Evolutionary conservation across 2,888 invertebrate species (phyloP), one percentile per base, ranked within the genome.

Genomic region (Campaea margaritaria): DNA sequence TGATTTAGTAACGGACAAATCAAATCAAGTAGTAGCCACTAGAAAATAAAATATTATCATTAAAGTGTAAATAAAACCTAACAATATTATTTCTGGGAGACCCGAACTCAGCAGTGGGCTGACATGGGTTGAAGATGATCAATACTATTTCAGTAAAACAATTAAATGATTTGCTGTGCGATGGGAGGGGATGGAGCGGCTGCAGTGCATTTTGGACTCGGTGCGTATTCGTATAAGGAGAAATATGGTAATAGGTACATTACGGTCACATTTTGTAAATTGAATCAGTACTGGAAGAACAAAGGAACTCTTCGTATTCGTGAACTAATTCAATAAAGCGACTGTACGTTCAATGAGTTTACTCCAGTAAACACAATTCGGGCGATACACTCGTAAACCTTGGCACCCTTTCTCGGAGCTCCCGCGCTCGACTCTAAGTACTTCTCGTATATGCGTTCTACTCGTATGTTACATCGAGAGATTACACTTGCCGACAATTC

Each of bases 251-350:
- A 21, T 21, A 31, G 4, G 10, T 36, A n/a, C n/a, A n/a, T 36
- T 36, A 36, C 36, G 12, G 36, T 36, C 10, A 36, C 36, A 39
- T 28, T 44, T 44, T 28, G 27, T 13, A 44, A 44, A 44, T n/a
- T 28, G 28, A 44, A 44, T 44, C 44, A n/a, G 13, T n/a, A n/a
- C 44, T 21, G 13, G 27, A 28, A 44, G 13, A 44, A 27, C 44
- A 21, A 13, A 44, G 27, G 21, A 27, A 43, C 21, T 21, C 44
- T 44, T 27, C n/a, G 28, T 12, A 27, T n/a, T n/a, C 44, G 44
- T 11, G 27, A 27, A 12, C 27, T 44, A 27, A 28, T 44, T 44
- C 44, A 44, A 44, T 28, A 28, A 27, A 28, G 27, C 27, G n/a
- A 44, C 27, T 44, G 4, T n/a, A 28, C 14, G 11, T 44, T 13